Percentiles rank a stretch among this genome's conserved stretches.
Conservation (phyloP, 1,140 invertebrate genomes). For the Drosophila nasuta region DNA sequence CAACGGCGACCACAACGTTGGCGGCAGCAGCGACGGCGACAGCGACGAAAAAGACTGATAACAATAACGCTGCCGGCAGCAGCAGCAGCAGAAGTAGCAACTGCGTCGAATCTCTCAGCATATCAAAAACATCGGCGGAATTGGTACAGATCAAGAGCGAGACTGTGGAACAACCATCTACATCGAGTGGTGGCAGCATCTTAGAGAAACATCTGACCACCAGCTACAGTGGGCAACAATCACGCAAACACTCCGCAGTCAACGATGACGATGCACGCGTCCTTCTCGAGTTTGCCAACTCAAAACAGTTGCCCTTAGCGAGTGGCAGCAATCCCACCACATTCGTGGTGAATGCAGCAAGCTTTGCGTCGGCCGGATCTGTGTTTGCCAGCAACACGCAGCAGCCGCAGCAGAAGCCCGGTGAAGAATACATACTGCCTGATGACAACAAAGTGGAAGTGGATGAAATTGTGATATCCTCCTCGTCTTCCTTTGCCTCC, state of each 20-base stretch:
- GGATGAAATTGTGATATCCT: constrained; percentile 81
- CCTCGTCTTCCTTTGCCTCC: constrained; percentile 75
- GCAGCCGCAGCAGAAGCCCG: constrained; percentile 37
- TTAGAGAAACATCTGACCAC: constrained; percentile 75
- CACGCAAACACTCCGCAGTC: constrained; percentile 60
- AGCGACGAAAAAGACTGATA: constrained; percentile 71
- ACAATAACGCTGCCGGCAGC: constrained; percentile 40
- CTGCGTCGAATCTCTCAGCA: constrained; percentile 45
- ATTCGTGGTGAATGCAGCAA: constrained; percentile 68
- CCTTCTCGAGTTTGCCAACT: constrained; percentile 78
- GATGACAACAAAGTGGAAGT: constrained; percentile 69
- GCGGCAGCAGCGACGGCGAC: constrained; percentile 36
- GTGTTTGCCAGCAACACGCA: constrained; percentile 63
- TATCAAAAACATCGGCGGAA: constrained; percentile 58
- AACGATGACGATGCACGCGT: constrained; percentile 77
- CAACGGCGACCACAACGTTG: constrained; percentile 27
- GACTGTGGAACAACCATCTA: constrained; percentile 39
- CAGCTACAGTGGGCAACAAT: constrained; percentile 35
- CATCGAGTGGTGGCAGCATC: constrained; percentile 57
- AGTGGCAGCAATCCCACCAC: constrained; percentile 53
- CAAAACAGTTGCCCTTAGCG: constrained; percentile 58
- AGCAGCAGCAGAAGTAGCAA: constrained; percentile 47
- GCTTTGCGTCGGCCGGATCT: constrained; percentile 74
- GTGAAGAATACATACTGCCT: constrained; percentile 75
- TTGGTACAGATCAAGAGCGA: constrained; percentile 71